phyloP scores from a whole-genome alignment of 2,888 invertebrate genomes.

The Eristalinus sepulchralis region DNA sequence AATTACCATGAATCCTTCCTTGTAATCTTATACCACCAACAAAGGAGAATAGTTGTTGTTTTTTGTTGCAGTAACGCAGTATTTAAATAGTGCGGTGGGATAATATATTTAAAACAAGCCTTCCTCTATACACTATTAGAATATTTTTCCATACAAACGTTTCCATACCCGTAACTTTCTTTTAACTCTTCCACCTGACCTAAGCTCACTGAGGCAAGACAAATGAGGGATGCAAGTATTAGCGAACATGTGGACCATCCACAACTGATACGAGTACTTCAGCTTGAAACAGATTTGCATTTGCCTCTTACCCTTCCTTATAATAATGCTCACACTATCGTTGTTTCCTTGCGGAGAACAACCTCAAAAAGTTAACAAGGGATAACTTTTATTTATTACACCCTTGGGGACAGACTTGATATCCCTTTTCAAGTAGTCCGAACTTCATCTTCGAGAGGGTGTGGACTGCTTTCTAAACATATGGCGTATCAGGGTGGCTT shows the following conservation, averaged over 20 bases:
- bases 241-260: not conserved
- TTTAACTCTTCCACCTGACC: slow-evolving; percentile 24
- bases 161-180: not conserved
- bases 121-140: not conserved
- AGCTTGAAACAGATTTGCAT: slow-evolving; percentile 34
- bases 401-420: slow-evolving; percentile 46
- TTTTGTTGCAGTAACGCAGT: no score
- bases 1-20: no score
- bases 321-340: not conserved
- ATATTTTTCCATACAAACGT: not conserved
- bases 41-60: no score
- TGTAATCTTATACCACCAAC: no score
- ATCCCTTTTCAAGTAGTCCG: slow-evolving; percentile 20
- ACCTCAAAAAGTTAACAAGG: slow-evolving; percentile 69
- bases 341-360: slow-evolving; percentile 35
- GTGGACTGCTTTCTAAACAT: slow-evolving; percentile 55
- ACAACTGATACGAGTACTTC: not conserved
- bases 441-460: slow-evolving; percentile 15
- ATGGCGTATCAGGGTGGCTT: slow-evolving; percentile 56
- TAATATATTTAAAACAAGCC: no score
- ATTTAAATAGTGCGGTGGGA: no score
- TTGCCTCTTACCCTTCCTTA: slow-evolving; percentile 3
- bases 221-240: not conserved
- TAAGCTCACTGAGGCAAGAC: slow-evolving; percentile 6
- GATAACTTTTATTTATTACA: slow-evolving; percentile 70